phyloP scores from a whole-genome alignment of 2,113 vertebrate genomes.

The Cygnus atratus region DNA sequence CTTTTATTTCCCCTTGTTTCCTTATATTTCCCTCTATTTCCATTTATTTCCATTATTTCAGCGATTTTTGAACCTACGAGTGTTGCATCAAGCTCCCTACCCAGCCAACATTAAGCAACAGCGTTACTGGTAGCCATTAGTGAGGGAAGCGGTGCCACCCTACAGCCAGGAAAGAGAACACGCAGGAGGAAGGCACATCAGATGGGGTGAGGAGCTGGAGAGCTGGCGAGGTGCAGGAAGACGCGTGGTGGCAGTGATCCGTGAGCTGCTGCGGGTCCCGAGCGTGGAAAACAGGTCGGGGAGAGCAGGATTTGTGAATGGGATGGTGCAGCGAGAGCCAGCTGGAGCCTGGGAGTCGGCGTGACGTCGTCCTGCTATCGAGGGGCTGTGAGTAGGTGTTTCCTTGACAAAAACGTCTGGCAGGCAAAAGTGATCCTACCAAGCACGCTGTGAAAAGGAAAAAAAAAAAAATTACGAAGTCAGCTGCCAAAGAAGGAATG shows the following conservation, averaged over 20 bases:
- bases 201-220: background rate
- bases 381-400: background rate
- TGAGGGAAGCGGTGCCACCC: background rate
- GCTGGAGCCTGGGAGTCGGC: no score
- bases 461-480: background rate
- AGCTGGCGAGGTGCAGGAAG: background rate
- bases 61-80: rapidly evolving
- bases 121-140: background rate
- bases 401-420: background rate
- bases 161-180: background rate
- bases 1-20: no score
- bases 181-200: rapidly evolving
- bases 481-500: background rate
- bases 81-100: rapidly evolving
- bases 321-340: background rate
- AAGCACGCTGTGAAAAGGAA: rapidly evolving
- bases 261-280: no score
- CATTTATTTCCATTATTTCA: background rate
- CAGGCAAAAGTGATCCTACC: background rate
- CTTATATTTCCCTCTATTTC: no score
- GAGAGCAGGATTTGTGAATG: rapidly evolving
- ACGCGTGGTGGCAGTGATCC: no score
- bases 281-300: rapidly evolving
- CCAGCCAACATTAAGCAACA: no score
- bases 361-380: background rate